These are phyloP conservation scores for Raphicerus campestris DNA, from an alignment of 2,113 vertebrate genomes.

Conservation along the genomic window DNA sequence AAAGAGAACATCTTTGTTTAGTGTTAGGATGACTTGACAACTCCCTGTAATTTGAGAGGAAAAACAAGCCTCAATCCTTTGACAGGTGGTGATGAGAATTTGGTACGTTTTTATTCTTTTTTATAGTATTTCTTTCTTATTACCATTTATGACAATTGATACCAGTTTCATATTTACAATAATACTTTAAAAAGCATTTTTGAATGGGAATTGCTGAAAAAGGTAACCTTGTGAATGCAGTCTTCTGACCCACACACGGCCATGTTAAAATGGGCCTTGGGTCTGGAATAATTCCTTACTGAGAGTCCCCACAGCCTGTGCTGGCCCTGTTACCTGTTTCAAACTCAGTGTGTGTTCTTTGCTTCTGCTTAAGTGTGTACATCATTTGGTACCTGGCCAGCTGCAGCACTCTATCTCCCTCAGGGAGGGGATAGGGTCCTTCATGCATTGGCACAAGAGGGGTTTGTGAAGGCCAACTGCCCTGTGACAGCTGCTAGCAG, in stretches of 20 bases:
- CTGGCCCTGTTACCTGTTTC: not conserved
- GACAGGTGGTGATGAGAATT: not conserved
- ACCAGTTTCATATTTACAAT: not conserved
- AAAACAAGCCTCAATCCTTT: not conserved
- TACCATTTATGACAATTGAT: not conserved
- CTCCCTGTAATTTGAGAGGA: not conserved
- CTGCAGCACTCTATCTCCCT: not conserved
- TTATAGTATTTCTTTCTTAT: not conserved
- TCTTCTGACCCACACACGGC: not conserved
- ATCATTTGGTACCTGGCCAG: not conserved
- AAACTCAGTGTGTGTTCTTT: not conserved
- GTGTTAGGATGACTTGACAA: not conserved
- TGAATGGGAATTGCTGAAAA: not conserved
- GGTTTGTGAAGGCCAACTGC: accelerated
- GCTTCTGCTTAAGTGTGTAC: not conserved
- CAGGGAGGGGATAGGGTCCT: accelerated
- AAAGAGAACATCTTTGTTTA: not conserved
- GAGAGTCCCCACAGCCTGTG: not conserved
- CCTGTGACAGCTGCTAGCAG: not conserved
- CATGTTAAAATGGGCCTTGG: not conserved
- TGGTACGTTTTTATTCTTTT: not conserved
- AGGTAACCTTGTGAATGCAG: not conserved
- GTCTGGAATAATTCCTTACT: not conserved
- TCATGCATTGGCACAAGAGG: not conserved
- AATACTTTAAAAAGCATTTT: not conserved